phyloP scores from a whole-genome alignment of 2,888 invertebrate genomes.

The Drosophila putrida region DNA sequence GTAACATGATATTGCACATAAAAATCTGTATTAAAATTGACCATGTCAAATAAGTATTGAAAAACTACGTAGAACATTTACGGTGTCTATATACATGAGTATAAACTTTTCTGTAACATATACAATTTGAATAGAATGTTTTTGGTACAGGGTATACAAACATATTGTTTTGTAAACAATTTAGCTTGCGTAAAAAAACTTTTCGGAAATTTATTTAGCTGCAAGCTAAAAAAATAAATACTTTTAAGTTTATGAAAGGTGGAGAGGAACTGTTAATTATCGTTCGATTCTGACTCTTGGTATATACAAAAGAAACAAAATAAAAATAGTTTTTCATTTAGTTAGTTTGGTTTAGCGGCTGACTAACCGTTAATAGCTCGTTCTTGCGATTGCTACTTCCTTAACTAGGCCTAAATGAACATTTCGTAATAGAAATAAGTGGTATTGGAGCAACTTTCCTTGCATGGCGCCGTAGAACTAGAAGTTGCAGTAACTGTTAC shows the following conservation, averaged over 20 bases:
- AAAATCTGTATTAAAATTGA: constrained; percentile 1
- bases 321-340: constrained; percentile 9
- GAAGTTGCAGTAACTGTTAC: constrained; percentile 50
- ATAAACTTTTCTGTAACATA: constrained; percentile 10
- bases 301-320: constrained; percentile 14
- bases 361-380: neutral
- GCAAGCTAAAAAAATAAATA: constrained; percentile 19
- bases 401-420: constrained; percentile 7
- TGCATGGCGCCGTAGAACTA: constrained; percentile 35
- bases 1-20: constrained; percentile 10
- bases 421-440: constrained; percentile 11
- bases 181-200: constrained; percentile 28
- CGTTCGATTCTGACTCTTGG: neutral
- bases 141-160: constrained; percentile 20
- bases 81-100: neutral
- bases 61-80: constrained; percentile 5
- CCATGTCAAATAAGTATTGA: neutral
- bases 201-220: constrained; percentile 19
- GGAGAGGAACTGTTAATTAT: constrained; percentile 15
- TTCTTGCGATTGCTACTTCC: neutral
- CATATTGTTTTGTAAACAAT: constrained; percentile 35
- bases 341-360: neutral
- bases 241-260: constrained; percentile 9
- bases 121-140: constrained; percentile 6
- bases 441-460: constrained; percentile 24